Evolutionary conservation across 2,113 vertebrate genomes (phyloP).

Genomic region (Alligator mississippiensis): DNA sequence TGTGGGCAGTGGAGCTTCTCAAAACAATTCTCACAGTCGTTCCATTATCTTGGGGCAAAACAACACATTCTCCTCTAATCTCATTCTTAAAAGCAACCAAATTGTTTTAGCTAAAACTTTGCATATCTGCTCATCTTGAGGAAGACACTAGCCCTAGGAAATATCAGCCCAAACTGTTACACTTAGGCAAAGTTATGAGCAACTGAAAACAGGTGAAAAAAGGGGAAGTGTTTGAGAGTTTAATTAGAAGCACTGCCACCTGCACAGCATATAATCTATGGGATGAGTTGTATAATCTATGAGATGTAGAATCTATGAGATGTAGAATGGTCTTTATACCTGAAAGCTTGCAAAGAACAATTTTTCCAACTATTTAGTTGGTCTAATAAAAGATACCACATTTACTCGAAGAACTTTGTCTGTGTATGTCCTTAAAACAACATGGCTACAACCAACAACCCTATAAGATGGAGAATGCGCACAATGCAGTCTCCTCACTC

Average conservation of each 20-base stretch:
- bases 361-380: too few species aligned
- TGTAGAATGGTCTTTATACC: too few species aligned
- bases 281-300: too few species aligned
- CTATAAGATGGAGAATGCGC: neutral
- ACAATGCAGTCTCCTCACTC: neutral
- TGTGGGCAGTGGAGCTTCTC: neutral
- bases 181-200: neutral
- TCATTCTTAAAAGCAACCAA: neutral
- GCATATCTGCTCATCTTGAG: neutral
- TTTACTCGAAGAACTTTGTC: too few species aligned
- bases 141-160: neutral
- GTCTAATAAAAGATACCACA: too few species aligned
- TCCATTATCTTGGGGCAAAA: neutral
- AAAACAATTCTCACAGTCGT: neutral
- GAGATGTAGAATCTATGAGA: too few species aligned
- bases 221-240: neutral
- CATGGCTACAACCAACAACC: too few species aligned
- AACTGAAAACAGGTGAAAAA: neutral
- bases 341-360: too few species aligned
- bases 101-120: neutral
- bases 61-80: neutral
- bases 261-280: neutral
- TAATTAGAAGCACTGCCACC: neutral
- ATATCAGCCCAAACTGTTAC: neutral
- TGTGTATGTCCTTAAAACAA: too few species aligned